Percentiles rank a stretch among this genome's conserved stretches.
These are phyloP conservation scores for Pristionchus fissidentatus DNA, from an alignment of 2,888 invertebrate species.

Conservation along the genomic window DNA sequence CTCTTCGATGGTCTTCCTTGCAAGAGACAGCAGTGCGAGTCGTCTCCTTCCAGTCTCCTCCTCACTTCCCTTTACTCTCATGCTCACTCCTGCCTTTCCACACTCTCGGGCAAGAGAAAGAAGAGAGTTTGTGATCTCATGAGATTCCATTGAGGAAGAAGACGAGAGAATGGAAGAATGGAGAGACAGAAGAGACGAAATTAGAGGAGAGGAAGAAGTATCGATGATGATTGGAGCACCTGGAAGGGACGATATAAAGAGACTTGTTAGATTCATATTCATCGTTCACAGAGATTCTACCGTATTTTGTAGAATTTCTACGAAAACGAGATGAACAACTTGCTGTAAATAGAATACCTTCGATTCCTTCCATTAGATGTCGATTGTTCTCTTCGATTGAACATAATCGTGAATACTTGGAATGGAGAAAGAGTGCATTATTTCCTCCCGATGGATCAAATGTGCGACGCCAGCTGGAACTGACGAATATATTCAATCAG, in stretches of 20 bases:
- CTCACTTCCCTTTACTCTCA: constrained; percentile 38
- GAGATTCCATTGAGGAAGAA: constrained; percentile 18
- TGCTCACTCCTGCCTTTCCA: constrained; percentile 5
- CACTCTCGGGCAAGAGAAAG: constrained; percentile 17
- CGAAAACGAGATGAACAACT: not conserved
- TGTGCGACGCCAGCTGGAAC: constrained; percentile 53
- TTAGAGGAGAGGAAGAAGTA: not conserved
- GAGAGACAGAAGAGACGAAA: constrained; percentile 15
- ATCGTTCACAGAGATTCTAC: too few species aligned
- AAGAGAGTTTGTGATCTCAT: constrained; percentile 35
- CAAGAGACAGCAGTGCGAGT: constrained; percentile 9
- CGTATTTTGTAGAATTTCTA: not conserved
- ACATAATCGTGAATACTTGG: constrained; percentile 61
- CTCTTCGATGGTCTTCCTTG: constrained; percentile 13
- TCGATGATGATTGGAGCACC: not conserved
- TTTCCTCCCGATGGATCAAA: constrained; percentile 80
- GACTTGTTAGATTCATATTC: not conserved
- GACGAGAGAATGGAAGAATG: not conserved
- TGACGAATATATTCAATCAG: not conserved
- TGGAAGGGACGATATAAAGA: not conserved
- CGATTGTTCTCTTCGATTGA: constrained; percentile 63
- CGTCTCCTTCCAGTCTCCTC: constrained; percentile 13
- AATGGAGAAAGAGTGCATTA: constrained; percentile 51
- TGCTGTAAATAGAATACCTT: constrained; percentile 48
- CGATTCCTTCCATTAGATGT: constrained; percentile 58